Conservation (phyloP, 2,797 vertebrate genomes). For the Mormyrops boulengeri region DNA sequence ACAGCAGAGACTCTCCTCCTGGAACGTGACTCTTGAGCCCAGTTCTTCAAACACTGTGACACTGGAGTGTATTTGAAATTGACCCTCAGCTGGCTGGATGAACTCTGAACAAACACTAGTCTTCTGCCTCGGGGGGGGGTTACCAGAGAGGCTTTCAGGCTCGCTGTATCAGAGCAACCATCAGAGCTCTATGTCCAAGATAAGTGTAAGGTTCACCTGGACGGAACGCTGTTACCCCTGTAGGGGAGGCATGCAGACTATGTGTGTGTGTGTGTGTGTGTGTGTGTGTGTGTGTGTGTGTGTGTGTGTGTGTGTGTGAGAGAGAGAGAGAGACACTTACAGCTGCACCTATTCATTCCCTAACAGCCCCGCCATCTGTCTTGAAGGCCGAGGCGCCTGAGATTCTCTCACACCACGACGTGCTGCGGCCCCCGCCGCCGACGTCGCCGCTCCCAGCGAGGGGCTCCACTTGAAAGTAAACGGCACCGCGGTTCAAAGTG, state of each 20-base stretch:
- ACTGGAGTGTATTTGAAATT: neutral
- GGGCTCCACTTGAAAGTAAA: conserved; percentile 30
- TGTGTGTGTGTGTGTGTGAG: neutral
- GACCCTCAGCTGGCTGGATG: neutral
- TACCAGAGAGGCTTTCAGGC: neutral
- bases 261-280: neutral
- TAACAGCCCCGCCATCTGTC: conserved; percentile 57
- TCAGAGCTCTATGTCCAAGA: neutral
- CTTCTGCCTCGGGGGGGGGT: neutral
- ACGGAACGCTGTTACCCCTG: neutral
- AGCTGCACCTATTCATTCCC: conserved; percentile 53
- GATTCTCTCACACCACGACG: conserved; percentile 37
- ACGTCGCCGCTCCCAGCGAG: neutral
- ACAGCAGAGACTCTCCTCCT: neutral
- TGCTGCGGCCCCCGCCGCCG: conserved; percentile 20
- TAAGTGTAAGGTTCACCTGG: neutral
- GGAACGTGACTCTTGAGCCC: neutral
- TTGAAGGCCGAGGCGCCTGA: conserved; percentile 50
- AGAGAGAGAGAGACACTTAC: conserved; percentile 20
- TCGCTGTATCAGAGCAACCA: neutral
- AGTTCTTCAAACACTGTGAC: neutral
- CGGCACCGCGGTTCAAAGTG: conserved; percentile 26
- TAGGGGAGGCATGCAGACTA: neutral
- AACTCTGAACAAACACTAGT: neutral
- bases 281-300: neutral